Base-by-base conservation (phyloP, 2,797 vertebrate species). In the Enteromius radiatus region DNA sequence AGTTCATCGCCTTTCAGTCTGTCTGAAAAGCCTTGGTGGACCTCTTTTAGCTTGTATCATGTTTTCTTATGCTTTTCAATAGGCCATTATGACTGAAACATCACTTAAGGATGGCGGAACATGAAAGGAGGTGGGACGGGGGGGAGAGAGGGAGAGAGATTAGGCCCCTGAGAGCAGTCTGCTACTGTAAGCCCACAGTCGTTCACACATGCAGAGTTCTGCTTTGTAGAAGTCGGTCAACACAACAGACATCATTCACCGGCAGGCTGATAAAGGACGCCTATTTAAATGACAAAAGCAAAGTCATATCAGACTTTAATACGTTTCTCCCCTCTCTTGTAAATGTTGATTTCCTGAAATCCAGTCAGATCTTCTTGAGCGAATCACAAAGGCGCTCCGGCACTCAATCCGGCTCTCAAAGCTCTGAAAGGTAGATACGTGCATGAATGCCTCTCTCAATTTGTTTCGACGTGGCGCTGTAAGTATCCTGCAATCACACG, bases 401-500 rank as follows among this genome's bases (percentile, higher is more conserved):
- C 94, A 94, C 92, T 93, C 93, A 92, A 87, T 85, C 87, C 81
- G 92, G 91, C 91, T 90, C 91, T 94, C 89, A 93, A 91, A 92
- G 90, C 92, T 92, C 92, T 95, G 94, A 95, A 96, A 94, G 93
- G 91, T 94, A 89, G 89, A 93, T 92, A 92, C 92, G 92, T 94
- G 93, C 91, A 88, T 88, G 93, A 94, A 94, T 89, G 91, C 94
- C 93, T 94, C 91, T 87, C 91, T 95, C 87, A 90, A 91, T 94
- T 95, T 96, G 96, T 96, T 96, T 92, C 92, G 88, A 90, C 89
- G 90, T 78, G 15, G 87, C 87, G 47, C 91, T 84, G 88, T 94
- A 92, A 94, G 91, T 92, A 93, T 95, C 94, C 93, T 78, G 88
- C 92, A 92, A 93, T 94, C 93, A 90, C 90, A 88, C 89, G 85